Base-by-base conservation (phyloP, 2,797 vertebrate genomes). In the Sebastiscus albofasciatus region DNA sequence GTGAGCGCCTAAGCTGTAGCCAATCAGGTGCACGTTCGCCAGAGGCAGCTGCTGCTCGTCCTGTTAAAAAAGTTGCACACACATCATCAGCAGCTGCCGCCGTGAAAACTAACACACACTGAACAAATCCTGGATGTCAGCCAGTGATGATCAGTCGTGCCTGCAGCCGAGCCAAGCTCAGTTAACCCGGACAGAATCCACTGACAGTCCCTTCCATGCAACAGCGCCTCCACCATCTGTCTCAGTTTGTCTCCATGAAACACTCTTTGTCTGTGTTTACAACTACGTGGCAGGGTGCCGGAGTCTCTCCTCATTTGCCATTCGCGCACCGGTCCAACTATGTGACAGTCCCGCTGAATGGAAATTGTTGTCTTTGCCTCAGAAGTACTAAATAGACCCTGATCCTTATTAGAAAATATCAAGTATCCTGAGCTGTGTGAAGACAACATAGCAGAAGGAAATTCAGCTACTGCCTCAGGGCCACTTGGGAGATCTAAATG, bases 1-100 rank as follows among this genome's bases (percentile, higher is more conserved):
- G 0, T 99, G 99, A 3, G 99, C 99, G 0, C 99, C 99, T 5
- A 99, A 95, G 89, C 99, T 99, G 90, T 99, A 99, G 82, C 99
- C 99, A 2, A 99, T 98, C 86, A 99, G 93, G 85, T 99, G 98
- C 62, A 99, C 96, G 0, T 97, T 97, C 66, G 92, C 55, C 0
- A 98, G 92, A 39, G 95, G 93, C 60, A 99, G 94, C 11, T 90
- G 92, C 0, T 94, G 90, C 73, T 97, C 96, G 22, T 96, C 96
- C 98, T 99, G 93, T 83, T 39, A 18, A 62, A 26, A 66, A 69
- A 49, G 4, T 5, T 36, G 71, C 24, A 64, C n/a, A 59, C 24
- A 16, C 52, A 68, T 93, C 70, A 91, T 93, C 68, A 91, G 83
- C 84, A 87, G 68, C 85, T 86, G 84, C 46, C 8, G 67, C 62